Conservation (phyloP, 1,140 invertebrate genomes). For the Chironomus tepperi region DNA sequence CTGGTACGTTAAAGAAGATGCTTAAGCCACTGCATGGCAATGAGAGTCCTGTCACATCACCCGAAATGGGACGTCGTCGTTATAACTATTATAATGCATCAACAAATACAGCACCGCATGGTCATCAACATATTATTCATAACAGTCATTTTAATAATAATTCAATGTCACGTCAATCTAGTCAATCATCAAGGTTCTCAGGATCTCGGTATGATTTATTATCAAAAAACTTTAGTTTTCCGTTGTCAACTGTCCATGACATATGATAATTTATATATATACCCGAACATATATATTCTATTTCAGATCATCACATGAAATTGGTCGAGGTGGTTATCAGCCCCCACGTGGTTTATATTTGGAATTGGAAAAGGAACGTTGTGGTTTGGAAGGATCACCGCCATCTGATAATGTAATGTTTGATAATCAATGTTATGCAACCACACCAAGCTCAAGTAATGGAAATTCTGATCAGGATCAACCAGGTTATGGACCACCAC, state of each 20-base stretch:
- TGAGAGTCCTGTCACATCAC: slow-evolving; percentile 78
- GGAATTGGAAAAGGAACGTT: slow-evolving; percentile 67
- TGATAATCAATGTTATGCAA: slow-evolving; percentile 89
- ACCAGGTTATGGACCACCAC: slow-evolving; percentile 52
- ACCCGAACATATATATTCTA: too few relatives aligned
- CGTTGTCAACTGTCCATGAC: too few relatives aligned
- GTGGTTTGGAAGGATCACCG: slow-evolving; percentile 67
- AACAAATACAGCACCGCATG: slow-evolving; percentile 42
- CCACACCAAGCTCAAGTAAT: slow-evolving; percentile 82
- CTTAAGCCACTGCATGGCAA: slow-evolving; percentile 83
- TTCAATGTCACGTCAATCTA: slow-evolving; percentile 34
- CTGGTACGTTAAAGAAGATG: slow-evolving; percentile 86
- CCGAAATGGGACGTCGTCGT: slow-evolving; percentile 72
- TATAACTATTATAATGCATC: slow-evolving; percentile 47
- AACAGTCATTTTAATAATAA: slow-evolving; percentile 39
- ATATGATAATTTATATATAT: neutral
- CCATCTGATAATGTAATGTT: slow-evolving; percentile 87
- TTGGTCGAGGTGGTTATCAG: slow-evolving; percentile 42
- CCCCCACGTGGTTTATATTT: slow-evolving; percentile 60
- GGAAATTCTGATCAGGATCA: slow-evolving; percentile 81
- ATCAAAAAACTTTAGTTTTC: neutral
- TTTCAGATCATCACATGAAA: slow-evolving; percentile 54
- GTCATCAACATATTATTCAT: slow-evolving; percentile 42
- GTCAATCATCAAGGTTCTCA: slow-evolving; percentile 41
- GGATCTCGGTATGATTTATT: slow-evolving; percentile 38